Evolutionary conservation across 2,888 invertebrate genomes (phyloP), one percentile per base, ranked within the genome.

Genomic region (Sinelater perroti): DNA sequence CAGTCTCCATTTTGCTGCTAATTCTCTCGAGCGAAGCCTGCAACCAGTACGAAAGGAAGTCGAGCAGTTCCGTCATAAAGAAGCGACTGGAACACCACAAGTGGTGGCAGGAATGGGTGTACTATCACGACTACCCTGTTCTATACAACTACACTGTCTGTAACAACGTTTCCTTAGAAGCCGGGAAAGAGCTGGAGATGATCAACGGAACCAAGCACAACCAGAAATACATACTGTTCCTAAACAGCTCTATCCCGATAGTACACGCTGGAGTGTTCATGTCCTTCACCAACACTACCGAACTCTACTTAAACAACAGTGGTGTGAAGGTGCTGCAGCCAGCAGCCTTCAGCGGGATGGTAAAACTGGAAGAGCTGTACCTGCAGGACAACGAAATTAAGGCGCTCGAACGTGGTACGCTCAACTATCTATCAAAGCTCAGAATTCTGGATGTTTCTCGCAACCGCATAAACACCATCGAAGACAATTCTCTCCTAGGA

Each of bases 331-430:
- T 10, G 11, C n/a, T 45, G n/a, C 18, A 28, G 7, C 45, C 45
- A 5, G 45, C 30, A 2, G 45, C 45, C 1, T 45, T 45, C n/a
- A 45, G 31, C 18, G 45, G 45, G 6, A 30, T 45, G 45, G 5
- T 31, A 17, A 30, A 28, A 7, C 14, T 45, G 11, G 30, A 45
- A 16, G 8, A 45, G 18, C 7, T 45, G 13, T 31, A 45, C 28
- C 8, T 45, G 8, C 30, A 45, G 11, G 45, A 45, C 16, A 45
- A 45, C 8, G 11, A 31, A 11, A 45, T 45, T 8, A 14, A 30
- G 31, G 30, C 20, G 10, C n/a, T 45, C 3, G 18, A 28, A 17
- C 13, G 16, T 16, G 45, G 45, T 10, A 17, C 28, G 2, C 10
- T 45, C 17, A 45, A 45, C 10, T 45, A 28, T 7, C 18, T 45